Conservation (phyloP, 2,888 invertebrate genomes). For the Nasonovia ribisnigri region DNA sequence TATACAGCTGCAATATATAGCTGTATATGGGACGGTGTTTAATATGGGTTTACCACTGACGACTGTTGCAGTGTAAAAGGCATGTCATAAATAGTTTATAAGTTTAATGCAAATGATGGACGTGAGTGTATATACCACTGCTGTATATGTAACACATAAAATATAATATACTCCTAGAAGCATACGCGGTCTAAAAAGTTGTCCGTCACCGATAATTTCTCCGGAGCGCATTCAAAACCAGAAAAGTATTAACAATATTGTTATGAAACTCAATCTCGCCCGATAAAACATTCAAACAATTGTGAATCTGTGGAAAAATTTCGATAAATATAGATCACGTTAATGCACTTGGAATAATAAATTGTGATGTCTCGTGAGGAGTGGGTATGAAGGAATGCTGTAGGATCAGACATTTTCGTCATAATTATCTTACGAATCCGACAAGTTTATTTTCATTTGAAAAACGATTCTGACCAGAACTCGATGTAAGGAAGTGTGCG, state of each 20-base stretch:
- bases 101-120: background rate
- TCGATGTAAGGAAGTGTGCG: too few species aligned
- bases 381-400: background rate
- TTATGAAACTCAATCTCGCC: conserved; percentile 12
- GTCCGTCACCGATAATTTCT: background rate
- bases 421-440: background rate
- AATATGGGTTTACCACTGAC: background rate
- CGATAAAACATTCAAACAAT: background rate
- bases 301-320: background rate
- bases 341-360: background rate
- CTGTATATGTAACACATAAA: background rate
- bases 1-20: too few species aligned
- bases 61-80: background rate
- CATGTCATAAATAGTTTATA: background rate
- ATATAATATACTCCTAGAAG: background rate
- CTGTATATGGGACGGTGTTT: background rate
- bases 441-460: background rate
- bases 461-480: background rate
- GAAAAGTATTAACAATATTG: background rate
- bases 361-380: background rate
- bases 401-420: background rate
- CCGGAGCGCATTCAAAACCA: background rate
- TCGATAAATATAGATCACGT: background rate
- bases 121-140: background rate
- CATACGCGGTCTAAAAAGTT: background rate